These are phyloP conservation scores for Ceyx melanurus DNA, from an alignment of 2,113 vertebrate species.

Conservation along the genomic window DNA sequence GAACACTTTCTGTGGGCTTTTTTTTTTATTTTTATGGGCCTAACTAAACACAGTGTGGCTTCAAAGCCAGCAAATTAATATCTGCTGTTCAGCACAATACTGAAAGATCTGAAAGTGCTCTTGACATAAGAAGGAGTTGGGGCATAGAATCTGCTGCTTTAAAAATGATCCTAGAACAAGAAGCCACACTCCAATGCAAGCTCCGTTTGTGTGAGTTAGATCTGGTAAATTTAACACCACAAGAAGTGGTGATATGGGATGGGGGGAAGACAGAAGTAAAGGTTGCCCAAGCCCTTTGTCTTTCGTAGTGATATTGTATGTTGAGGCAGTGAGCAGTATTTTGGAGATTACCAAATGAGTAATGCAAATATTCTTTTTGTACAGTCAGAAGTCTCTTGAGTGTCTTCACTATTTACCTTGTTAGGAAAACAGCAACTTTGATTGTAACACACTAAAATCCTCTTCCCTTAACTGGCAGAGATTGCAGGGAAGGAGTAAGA, in stretches of 20 bases:
- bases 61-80: not conserved
- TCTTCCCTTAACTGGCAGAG: not conserved
- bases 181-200: not conserved
- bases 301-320: not conserved
- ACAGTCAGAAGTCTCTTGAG: too few relatives aligned
- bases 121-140: not conserved
- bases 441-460: too few relatives aligned
- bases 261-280: not conserved
- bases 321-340: rapidly evolving
- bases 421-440: too few relatives aligned
- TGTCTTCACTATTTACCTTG: too few relatives aligned
- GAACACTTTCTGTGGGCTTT: not conserved
- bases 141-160: not conserved
- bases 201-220: not conserved
- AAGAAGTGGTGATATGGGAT: not conserved
- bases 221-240: not conserved
- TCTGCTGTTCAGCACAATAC: not conserved
- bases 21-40: not conserved
- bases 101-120: not conserved
- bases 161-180: not conserved
- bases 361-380: too few relatives aligned
- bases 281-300: rapidly evolving
- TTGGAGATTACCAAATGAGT: too few relatives aligned
- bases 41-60: not conserved
- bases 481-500: not conserved